Percentiles rank a stretch among this genome's conserved stretches.
Evolutionary conservation across 2,797 vertebrate genomes (phyloP).

Genomic region (Melanogrammus aeglefinus): DNA sequence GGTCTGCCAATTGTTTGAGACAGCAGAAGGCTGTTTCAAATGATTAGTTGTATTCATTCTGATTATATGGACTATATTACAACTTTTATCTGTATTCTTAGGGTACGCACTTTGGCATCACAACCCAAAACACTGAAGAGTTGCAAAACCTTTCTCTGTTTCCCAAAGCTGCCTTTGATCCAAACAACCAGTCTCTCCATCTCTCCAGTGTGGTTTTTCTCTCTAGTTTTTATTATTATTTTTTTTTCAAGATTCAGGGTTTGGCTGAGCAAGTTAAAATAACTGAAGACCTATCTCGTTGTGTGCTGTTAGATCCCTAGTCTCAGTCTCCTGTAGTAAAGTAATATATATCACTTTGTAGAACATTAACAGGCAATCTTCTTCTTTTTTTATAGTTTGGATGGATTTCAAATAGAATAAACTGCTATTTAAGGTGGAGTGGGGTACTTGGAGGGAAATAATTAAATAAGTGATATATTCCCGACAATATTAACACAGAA

Average conservation of each 20-base stretch:
- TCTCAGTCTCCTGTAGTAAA: not conserved
- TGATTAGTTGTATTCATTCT: not conserved
- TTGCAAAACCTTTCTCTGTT: not conserved
- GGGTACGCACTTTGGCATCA: not conserved
- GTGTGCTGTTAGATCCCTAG: not conserved
- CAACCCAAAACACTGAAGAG: not conserved
- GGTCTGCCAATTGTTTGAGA: not conserved
- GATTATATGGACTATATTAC: not conserved
- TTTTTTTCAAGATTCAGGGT: not conserved
- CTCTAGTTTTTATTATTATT: too few relatives aligned
- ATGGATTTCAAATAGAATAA: not conserved
- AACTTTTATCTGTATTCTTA: not conserved
- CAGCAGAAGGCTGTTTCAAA: not conserved
- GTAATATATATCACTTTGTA: conserved; percentile 1
- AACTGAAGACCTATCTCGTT: not conserved
- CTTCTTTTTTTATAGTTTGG: not conserved
- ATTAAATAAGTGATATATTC: not conserved
- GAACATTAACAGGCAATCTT: not conserved
- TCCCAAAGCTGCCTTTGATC: not conserved
- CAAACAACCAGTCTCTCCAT: not conserved
- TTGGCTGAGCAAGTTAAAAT: not conserved
- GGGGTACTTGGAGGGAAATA: not conserved
- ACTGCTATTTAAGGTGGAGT: not conserved
- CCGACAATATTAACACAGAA: not conserved
- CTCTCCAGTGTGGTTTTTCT: not conserved